A percentile compares a stretch with the other conserved stretches of the same genome.
Evolutionary conservation across 2,797 vertebrate species (phyloP).

Genomic region (Scolopax rusticola): DNA sequence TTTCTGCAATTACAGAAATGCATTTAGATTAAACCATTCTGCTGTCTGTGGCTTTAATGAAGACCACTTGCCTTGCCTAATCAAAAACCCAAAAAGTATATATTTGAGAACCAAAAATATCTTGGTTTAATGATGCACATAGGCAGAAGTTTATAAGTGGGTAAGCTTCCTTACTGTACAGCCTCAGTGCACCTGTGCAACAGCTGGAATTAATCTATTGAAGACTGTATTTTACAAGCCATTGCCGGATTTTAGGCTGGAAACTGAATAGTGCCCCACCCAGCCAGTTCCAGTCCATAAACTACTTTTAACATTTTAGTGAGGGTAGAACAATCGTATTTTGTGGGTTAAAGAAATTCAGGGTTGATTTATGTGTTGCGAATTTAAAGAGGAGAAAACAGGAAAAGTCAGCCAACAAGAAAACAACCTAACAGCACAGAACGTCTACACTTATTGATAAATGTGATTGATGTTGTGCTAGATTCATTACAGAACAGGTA

Average conservation of each 20-base stretch:
- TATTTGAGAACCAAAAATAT: conserved; percentile 52
- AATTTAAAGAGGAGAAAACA: not conserved
- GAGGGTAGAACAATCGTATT: conserved; percentile 33
- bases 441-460: not conserved
- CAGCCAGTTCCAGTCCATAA: conserved; percentile 45
- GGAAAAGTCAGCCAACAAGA: not conserved
- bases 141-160: conserved; percentile 46
- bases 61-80: conserved; percentile 56
- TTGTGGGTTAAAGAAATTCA: conserved; percentile 48
- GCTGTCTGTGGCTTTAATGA: conserved; percentile 52
- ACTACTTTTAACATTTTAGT: conserved; percentile 39
- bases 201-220: conserved; percentile 42
- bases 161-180: not conserved
- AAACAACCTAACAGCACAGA: not conserved
- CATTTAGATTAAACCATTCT: conserved; percentile 28
- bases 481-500: not conserved
- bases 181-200: conserved; percentile 68
- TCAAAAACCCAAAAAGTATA: conserved; percentile 46
- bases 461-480: not conserved
- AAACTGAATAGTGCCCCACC: conserved; percentile 46
- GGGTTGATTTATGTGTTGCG: not conserved
- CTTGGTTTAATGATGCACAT: conserved; percentile 49
- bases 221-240: conserved; percentile 42
- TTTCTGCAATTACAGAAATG: conserved; percentile 33
- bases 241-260: conserved; percentile 4